Evolutionary conservation across 2,113 vertebrate genomes (phyloP), one percentile per base, ranked within the genome.

Genomic region (Microcebus jonahi): DNA sequence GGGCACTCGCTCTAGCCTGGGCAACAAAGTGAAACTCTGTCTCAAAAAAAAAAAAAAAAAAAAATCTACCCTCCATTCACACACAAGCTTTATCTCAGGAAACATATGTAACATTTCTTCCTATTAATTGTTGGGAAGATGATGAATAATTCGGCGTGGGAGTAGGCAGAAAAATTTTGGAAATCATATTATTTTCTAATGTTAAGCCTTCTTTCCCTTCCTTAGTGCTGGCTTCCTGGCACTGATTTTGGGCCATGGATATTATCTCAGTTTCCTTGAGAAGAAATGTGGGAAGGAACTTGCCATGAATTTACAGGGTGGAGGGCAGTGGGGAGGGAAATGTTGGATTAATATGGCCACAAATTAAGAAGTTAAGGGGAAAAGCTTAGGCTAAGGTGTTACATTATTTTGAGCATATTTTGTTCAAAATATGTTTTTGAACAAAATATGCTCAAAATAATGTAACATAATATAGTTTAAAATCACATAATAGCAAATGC

Each of bases 61-160:
- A 85, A 77, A 93, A 23, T 29, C 50, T 27, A 86, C 57, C 70
- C 14, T 50, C 29, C 29, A 61, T 88, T 92, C 68, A 79, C 27
- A 81, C 2, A n/a, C 7, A 34, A 31, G 71, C 75, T 95, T 90
- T 95, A 91, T 96, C 81, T 97, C 61, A 95, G 97, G 91, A 97
- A 97, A 90, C 59, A 65, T 34, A 31, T 53, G 85, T 63, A 57
- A 63, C 18, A 45, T 82, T 71, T 67, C 86, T 96, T 93, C 91
- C 88, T 89, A 15, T 65, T 65, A 92, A 73, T 45, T 89, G 18
- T 88, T 89, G 36, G 48, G 76, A 73, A 61, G 73, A 77, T 67
- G 45, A 53, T 71, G 14, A 92, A 85, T 68, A 92, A 70, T 75
- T 80, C 82, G 31, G 63, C 42, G 92, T 95, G 68, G 81, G 61